Base-by-base conservation (phyloP, 2,888 invertebrate species). In the Euzetes globulus region DNA sequence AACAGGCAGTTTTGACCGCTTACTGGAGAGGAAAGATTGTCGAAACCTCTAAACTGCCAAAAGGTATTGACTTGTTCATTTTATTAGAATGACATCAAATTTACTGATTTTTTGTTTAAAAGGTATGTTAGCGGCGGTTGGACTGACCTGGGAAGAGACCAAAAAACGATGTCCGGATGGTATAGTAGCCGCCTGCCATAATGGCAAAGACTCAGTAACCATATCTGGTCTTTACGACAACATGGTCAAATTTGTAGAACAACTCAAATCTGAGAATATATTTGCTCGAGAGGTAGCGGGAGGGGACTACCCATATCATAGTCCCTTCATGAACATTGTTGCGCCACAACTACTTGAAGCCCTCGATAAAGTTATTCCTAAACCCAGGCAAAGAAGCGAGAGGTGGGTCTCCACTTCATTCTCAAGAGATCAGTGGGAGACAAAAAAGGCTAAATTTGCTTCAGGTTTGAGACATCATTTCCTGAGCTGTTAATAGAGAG, bases 381-480 rank as follows among this genome's bases (percentile, higher is more conserved):
- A 85, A 76, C 91, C 94, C 1, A 91, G 90, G 82, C 88, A 88
- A 77, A 88, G 98, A 78, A 88, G 90, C 0, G 78, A 87, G 0
- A 88, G 89, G 79, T 99, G 99, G 98, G 86, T 98, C 75, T 94
- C 94, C 76, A 91, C 94, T 27, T 96, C 96, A 72, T 90, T 98
- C 80, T 93, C 96, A 0, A 89, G 92, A 83, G 85, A 86, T 2
- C 87, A 89, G 70, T 96, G 95, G 95, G 86, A 86, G 78, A 86
- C 88, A 0, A 87, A 90, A 0, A 82, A 92, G 58, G 91, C 94
- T 0, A 87, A 88, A 81, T 85, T 88, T 79, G 94, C 94, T 77
- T 94, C 94, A 70, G 79, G 75, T 81, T 41, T 47, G 47, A 5
- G 0, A 15, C 22, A 22, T 47, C 17, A 9, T 15, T 50, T n/a